Conservation (phyloP, 1,140 invertebrate genomes). For the Pinna nobilis region DNA sequence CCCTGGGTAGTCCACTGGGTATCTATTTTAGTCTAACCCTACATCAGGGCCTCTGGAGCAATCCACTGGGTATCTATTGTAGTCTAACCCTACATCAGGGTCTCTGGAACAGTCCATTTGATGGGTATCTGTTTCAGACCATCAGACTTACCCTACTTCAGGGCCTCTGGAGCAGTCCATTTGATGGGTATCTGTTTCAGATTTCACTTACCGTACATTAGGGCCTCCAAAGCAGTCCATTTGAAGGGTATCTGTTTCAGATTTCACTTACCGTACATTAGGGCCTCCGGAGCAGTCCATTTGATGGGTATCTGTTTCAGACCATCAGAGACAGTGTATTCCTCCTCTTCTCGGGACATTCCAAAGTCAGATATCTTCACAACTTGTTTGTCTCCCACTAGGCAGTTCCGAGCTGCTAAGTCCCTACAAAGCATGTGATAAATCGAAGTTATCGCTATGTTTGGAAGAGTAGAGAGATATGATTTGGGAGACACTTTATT, state of each 20-base stretch:
- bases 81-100: constrained; percentile 97
- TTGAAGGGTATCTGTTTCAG: neutral
- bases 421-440: constrained; percentile 83
- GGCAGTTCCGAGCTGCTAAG: constrained; percentile 95
- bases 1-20: too few species aligned
- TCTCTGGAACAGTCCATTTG: constrained; percentile 98
- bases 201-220: constrained; percentile 97
- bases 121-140: constrained; percentile 99
- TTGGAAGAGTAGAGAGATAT: too few species aligned
- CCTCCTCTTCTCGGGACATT: constrained; percentile 98
- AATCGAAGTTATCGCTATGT: too few species aligned
- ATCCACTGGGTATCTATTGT: constrained; percentile 99
- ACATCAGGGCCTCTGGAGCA: constrained; percentile 95
- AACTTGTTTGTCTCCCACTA: constrained; percentile 83
- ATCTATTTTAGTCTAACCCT: too few species aligned
- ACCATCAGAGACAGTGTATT: constrained; percentile 96
- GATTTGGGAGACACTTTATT: too few species aligned
- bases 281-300: constrained; percentile 97
- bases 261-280: constrained; percentile 88
- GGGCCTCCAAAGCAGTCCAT: constrained; percentile 95
- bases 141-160: constrained; percentile 97
- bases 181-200: constrained; percentile 99
- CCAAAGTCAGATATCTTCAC: constrained; percentile 99
- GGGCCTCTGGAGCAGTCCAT: constrained; percentile 98
- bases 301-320: constrained; percentile 99